Base-by-base conservation (phyloP, 1,140 invertebrate species). In the Tetramorium parvispinum region DNA sequence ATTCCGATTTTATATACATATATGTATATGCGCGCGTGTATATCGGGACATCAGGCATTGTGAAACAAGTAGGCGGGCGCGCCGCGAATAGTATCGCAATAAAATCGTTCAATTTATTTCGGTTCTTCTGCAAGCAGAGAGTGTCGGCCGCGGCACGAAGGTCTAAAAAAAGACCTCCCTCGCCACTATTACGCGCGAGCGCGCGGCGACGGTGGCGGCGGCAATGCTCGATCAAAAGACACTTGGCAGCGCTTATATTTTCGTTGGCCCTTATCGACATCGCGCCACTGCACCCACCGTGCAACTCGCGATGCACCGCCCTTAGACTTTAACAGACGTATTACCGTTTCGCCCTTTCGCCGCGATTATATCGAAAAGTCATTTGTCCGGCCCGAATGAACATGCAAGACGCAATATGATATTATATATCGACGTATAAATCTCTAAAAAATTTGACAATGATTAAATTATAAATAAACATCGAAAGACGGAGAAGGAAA, bases 211-310 rank as follows among this genome's bases (percentile, higher is more conserved):
- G 85, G 55, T 18, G 40, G 53, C 43, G 46, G 55, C 77, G 63
- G 75, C 87, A 85, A 88, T 89, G 70, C 68, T 83, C 79, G 68
- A 83, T 83, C 24, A 83, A 83, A 83, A 83, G 79, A 83, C 79
- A 83, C 79, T 83, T 83, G 79, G 79, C 68, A 83, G 27, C 53
- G 68, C 68, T 61, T 73, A 61, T 73, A 83, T 83, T 83, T 83
- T 83, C 79, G 53, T 75, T 83, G 79, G 68, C 68, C 79, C 79
- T 83, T 83, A 83, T 83, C 79, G 68, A 49, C 68, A 59, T 59
- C 68, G 53, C 51, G 27, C 57, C 59, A 32, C 24, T n/a, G 51
- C 77, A 53, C n/a, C 32, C 76, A 3, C 27, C 24, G 53, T 27
- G 32, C 32, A 21, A 24, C 24, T 5, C 16, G 37, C 37, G 79